Conservation (phyloP, 2,888 invertebrate genomes). For the Dicyrtomina minuta region DNA sequence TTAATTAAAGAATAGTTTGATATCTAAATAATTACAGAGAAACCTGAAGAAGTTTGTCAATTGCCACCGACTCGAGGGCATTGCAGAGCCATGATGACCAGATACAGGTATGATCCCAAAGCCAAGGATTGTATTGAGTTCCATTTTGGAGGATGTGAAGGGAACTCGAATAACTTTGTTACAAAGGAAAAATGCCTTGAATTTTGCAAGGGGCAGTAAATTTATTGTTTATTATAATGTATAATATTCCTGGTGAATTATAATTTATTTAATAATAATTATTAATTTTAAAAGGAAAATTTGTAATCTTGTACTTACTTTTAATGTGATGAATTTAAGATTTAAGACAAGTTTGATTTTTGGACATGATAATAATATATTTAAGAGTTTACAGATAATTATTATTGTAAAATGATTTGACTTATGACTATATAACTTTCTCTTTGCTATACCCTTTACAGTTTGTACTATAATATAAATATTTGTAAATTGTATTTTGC, state of each 20-base stretch:
- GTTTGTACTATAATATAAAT: too few relatives aligned
- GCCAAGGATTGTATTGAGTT: conserved; percentile 60
- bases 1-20: too few relatives aligned
- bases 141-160: conserved; percentile 63
- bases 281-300: background rate
- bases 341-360: background rate
- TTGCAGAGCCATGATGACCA: conserved; percentile 54
- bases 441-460: too few relatives aligned
- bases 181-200: conserved; percentile 60
- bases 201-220: conserved; percentile 58
- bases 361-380: background rate
- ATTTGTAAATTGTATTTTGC: too few relatives aligned
- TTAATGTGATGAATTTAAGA: background rate
- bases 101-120: conserved; percentile 60
- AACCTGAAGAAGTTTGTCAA: conserved; percentile 49
- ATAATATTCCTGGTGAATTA: background rate
- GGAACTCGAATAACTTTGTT: conserved; percentile 63
- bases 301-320: background rate
- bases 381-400: background rate
- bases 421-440: background rate
- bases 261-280: background rate
- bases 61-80: conserved; percentile 49
- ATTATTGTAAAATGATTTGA: background rate
- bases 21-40: conserved; percentile 30
- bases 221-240: too few relatives aligned